Evolutionary conservation across 2,113 vertebrate genomes (phyloP).

Genomic region (Aphelocoma coerulescens): DNA sequence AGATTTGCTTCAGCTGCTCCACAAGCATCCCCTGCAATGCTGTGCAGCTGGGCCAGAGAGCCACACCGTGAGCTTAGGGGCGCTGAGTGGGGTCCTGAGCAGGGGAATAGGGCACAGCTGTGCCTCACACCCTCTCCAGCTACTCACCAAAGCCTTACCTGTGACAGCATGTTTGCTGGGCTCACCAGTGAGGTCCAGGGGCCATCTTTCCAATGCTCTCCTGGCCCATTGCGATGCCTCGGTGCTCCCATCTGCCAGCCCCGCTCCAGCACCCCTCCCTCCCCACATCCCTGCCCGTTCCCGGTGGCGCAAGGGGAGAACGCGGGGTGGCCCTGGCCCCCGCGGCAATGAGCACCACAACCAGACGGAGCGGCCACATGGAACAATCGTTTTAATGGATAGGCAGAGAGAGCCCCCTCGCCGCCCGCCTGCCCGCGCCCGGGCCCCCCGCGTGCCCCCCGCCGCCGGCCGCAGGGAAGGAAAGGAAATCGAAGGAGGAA

Average conservation of each 20-base stretch:
- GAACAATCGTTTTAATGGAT: conserved; percentile 81
- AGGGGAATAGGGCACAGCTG: background rate
- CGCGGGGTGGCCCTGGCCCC: background rate
- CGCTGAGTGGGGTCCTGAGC: background rate
- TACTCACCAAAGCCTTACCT: conserved; percentile 15
- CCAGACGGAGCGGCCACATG: conserved; percentile 74
- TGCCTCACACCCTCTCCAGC: background rate
- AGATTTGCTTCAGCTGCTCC: background rate
- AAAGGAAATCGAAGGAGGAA: conserved; percentile 38
- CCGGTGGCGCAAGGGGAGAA: background rate
- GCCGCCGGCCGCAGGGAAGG: background rate
- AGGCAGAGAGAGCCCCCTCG: conserved; percentile 75
- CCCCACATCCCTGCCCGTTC: background rate
- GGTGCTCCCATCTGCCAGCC: background rate
- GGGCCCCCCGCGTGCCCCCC: background rate
- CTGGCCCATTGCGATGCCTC: rapidly evolving
- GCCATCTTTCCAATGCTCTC: background rate
- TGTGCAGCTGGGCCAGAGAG: background rate
- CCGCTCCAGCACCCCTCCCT: background rate
- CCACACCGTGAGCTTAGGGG: rapidly evolving
- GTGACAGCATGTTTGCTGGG: background rate
- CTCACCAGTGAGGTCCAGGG: rapidly evolving
- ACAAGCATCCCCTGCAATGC: rapidly evolving
- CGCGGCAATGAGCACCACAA: conserved; percentile 70
- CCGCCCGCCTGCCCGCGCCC: conserved; percentile 21